Base-by-base conservation (phyloP, 2,113 vertebrate species). In the Ptilorrhoa leucosticta region DNA sequence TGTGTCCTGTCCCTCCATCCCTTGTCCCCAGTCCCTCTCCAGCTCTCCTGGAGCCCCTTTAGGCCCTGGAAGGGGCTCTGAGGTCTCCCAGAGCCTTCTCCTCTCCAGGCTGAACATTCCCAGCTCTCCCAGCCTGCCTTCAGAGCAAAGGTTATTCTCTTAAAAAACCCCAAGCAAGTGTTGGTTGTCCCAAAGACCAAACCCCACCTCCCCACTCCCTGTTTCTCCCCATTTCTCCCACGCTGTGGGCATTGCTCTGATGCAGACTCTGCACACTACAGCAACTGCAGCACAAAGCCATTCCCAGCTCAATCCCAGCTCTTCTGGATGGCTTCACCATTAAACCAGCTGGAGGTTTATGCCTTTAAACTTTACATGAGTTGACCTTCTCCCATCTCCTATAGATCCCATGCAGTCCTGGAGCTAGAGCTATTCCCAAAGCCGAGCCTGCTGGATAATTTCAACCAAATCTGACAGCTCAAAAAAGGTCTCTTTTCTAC, bases 201-300 rank as follows among this genome's bases (percentile, higher is more conserved):
- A 4, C 12, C 39, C 13, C 23, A 9, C 3, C 28, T 54, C 35
- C 18, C 7, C 1, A 0, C 2, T 65, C 27, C 47, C 47, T 0
- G 2, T 27, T 53, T 10, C 24, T 66, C 66, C 19, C 47, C n/a
- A 7, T 28, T 42, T 39, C 56, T 51, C 50, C 33, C 9, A 2
- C 3, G 0, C 1, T 1, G 6, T n/a, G 51, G 69, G 70, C 45
- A 7, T 7, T 27, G 66, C 57, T 45, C 21, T 3, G 11, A 1
- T 7, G 21, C 45, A 53, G 42, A 10, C 13, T 16, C 42, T 10
- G 23, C 11, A 1, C 4, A 6, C 48, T 2, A 1, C 0, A 1
- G 8, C 28, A 33, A 15, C 35, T 7, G 9, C 30, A 54, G 53
- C 47, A n/a, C 64, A 78, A 30, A 56, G 14, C 17, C 90, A 72